Evolutionary conservation across 2,797 vertebrate genomes (phyloP).

Genomic region (Manis crassicaudata): DNA sequence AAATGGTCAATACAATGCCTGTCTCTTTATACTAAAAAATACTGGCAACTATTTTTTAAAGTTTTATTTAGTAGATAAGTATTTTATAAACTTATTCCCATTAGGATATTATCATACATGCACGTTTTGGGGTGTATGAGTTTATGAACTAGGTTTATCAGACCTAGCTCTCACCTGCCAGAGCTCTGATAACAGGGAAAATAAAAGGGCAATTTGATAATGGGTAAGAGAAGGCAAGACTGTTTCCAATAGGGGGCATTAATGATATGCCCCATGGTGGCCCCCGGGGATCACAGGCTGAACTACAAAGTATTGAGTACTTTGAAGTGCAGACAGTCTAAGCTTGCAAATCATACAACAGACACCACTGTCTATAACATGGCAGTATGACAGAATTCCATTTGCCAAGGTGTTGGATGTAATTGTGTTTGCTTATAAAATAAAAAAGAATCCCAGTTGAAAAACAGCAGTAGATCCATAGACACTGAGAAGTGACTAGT

Average conservation of each 20-base stretch:
- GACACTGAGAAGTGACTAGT: no score
- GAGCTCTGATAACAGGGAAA: neutral
- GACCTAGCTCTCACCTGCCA: neutral
- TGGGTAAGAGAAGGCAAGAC: neutral
- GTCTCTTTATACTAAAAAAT: neutral
- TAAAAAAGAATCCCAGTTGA: neutral
- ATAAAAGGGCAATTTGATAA: neutral
- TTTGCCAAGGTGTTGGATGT: neutral
- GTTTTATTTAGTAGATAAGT: neutral
- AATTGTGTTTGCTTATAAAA: conserved; percentile 10
- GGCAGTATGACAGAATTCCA: neutral
- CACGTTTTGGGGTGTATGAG: neutral
- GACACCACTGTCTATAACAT: neutral
- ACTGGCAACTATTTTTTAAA: neutral
- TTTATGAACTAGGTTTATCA: neutral
- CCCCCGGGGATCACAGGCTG: neutral
- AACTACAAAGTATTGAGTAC: neutral
- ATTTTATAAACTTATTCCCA: neutral
- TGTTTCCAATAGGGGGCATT: neutral
- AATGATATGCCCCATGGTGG: neutral
- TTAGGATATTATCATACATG: neutral
- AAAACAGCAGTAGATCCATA: no score
- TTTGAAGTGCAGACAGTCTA: neutral
- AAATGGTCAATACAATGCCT: neutral
- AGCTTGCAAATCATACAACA: neutral